phyloP scores from a whole-genome alignment of 2,797 vertebrate genomes.

The Sebastes flavidus region DNA sequence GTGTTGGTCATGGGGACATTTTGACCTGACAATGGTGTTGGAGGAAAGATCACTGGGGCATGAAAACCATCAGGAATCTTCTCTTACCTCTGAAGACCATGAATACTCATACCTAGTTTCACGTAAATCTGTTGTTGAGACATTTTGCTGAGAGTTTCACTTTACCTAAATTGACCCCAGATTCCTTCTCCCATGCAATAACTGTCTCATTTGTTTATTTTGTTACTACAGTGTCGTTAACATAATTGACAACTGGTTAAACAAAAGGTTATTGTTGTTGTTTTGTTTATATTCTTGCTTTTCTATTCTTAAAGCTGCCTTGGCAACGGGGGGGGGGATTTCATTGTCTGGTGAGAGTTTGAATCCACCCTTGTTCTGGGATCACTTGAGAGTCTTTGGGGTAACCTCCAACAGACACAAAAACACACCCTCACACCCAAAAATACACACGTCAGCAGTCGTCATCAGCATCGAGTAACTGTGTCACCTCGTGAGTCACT shows the following conservation, averaged over 20 bases:
- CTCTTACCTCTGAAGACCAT: background rate
- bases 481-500: slow-evolving; percentile 63
- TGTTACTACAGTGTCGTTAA: background rate
- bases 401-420: slow-evolving; percentile 24
- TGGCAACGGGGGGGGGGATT: background rate
- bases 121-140: background rate
- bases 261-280: background rate
- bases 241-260: background rate
- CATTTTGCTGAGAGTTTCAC: background rate
- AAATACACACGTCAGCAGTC: slow-evolving; percentile 42
- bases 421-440: slow-evolving; percentile 17
- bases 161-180: background rate
- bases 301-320: background rate
- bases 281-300: background rate
- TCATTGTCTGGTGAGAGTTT: background rate
- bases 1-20: background rate
- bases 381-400: slow-evolving; percentile 4
- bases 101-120: background rate
- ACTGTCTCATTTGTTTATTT: background rate
- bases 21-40: background rate
- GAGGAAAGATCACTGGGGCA: background rate
- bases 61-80: background rate
- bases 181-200: background rate
- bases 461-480: slow-evolving; percentile 51
- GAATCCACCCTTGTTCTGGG: slow-evolving; percentile 18